phyloP scores from a whole-genome alignment of 64 coral and sea anemone genomes.

The Cladopsammia gracilis region DNA sequence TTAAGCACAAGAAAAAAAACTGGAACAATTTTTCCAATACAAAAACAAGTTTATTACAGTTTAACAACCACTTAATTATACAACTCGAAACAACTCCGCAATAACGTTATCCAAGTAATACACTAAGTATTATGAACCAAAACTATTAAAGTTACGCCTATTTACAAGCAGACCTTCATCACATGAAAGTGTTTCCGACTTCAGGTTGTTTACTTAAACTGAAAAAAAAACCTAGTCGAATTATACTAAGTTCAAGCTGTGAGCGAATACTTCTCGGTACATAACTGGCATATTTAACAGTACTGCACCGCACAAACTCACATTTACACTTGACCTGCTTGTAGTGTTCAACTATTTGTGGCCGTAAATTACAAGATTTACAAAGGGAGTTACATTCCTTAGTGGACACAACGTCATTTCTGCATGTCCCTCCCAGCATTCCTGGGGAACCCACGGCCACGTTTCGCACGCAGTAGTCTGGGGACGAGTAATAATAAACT shows the following conservation, averaged over 20 bases:
- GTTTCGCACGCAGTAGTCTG: constrained; percentile 61
- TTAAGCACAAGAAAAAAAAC: too few relatives aligned
- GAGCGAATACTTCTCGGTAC: constrained; percentile 27
- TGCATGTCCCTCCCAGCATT: constrained; percentile 49
- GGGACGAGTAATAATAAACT: constrained; percentile 48
- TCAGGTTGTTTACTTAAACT: too few relatives aligned
- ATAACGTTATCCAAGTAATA: too few relatives aligned
- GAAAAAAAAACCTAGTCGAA: too few relatives aligned
- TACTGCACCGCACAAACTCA: constrained; percentile 65
- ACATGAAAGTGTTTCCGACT: too few relatives aligned
- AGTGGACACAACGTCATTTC: constrained; percentile 26
- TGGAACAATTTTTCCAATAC: too few relatives aligned
- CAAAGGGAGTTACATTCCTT: constrained; percentile 15
- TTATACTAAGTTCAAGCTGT: constrained; percentile 4
- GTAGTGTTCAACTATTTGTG: neutral
- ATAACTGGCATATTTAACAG: constrained; percentile 47
- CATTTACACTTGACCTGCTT: constrained; percentile 25
- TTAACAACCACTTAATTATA: too few relatives aligned
- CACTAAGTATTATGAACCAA: too few relatives aligned
- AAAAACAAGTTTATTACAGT: too few relatives aligned
- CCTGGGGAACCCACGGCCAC: constrained; percentile 38
- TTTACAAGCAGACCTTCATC: too few relatives aligned
- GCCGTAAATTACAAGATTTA: constrained; percentile 2
- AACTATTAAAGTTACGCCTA: too few relatives aligned
- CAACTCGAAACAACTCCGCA: too few relatives aligned